phyloP scores from a whole-genome alignment of 1,140 invertebrate species.

The Heliothis virescens region DNA sequence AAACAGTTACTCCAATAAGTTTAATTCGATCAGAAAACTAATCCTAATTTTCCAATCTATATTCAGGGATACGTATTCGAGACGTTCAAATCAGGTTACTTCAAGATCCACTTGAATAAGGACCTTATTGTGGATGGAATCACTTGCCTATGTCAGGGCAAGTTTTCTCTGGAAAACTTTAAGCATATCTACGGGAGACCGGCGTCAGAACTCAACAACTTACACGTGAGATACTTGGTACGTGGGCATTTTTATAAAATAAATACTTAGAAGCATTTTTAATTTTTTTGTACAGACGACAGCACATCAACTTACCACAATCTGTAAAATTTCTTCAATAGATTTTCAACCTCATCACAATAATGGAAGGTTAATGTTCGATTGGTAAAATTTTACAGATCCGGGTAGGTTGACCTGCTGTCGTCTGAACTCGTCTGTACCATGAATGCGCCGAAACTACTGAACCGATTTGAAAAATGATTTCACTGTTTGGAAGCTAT shows the following conservation, averaged over 20 bases:
- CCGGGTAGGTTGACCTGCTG: no score
- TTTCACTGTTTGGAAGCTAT: no score
- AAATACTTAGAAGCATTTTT: not conserved
- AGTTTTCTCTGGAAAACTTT: conserved; percentile 67
- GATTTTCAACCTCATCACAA: no score
- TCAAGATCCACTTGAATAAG: conserved; percentile 73
- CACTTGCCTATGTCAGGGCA: conserved; percentile 71
- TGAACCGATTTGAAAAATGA: no score
- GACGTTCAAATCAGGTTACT: conserved; percentile 78
- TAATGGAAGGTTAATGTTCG: no score
- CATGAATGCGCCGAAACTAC: no score
- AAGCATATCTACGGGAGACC: conserved; percentile 71
- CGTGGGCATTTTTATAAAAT: not conserved
- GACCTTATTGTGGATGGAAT: conserved; percentile 73
- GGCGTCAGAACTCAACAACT: conserved; percentile 69
- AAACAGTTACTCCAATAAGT: no score
- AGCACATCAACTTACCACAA: no score
- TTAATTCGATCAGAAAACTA: no score
- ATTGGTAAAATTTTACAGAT: no score
- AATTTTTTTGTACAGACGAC: not conserved
- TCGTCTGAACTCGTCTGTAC: no score
- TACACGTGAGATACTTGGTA: conserved; percentile 71
- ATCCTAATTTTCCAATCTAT: not conserved
- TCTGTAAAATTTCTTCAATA: no score
- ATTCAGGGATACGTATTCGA: conserved; percentile 75